Evolutionary conservation across 2,797 vertebrate genomes (phyloP).

Genomic region (Aulostomus chinensis): DNA sequence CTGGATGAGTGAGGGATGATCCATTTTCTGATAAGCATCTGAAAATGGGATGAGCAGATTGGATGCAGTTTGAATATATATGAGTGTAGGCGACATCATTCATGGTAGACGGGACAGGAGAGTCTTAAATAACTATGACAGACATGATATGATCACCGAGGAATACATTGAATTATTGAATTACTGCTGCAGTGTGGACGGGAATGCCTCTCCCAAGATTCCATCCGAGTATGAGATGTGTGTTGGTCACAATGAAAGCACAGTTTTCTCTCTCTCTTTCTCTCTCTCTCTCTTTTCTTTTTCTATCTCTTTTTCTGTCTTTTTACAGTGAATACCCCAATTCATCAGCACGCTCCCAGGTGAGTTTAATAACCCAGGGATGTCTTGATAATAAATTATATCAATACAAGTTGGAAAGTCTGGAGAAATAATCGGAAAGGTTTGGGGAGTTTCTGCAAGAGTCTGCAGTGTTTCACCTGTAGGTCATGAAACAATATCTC

Average conservation of each 20-base stretch:
- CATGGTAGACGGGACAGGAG: conserved; percentile 11
- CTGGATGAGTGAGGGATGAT: conserved; percentile 37
- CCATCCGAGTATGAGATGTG: conserved; percentile 15
- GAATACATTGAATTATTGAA: conserved; percentile 60
- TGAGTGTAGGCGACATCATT: conserved; percentile 2
- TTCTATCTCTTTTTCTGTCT: conserved; percentile 14
- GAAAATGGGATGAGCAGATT: conserved; percentile 22
- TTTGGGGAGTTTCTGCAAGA: conserved; percentile 11
- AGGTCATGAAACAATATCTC: conserved; percentile 12
- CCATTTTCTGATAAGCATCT: conserved; percentile 47
- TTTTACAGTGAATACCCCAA: conserved; percentile 17
- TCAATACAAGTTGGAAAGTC: conserved; percentile 29
- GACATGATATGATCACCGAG: conserved; percentile 43
- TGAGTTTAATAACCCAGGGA: conserved; percentile 49
- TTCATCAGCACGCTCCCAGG: conserved; percentile 34
- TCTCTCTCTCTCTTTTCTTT: conserved; percentile 3
- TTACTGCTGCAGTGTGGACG: conserved; percentile 38
- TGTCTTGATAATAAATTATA: conserved; percentile 56
- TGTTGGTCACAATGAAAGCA: too few relatives aligned
- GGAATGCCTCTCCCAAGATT: conserved; percentile 30
- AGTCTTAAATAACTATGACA: conserved; percentile 56
- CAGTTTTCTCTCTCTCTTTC: not conserved
- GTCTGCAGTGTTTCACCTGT: conserved; percentile 18
- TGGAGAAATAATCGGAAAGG: conserved; percentile 13
- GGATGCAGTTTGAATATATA: conserved; percentile 3